Percentiles rank a stretch among this genome's conserved stretches.
Conservation (phyloP, 2,113 vertebrate species). For the Rhinogobius similis region DNA sequence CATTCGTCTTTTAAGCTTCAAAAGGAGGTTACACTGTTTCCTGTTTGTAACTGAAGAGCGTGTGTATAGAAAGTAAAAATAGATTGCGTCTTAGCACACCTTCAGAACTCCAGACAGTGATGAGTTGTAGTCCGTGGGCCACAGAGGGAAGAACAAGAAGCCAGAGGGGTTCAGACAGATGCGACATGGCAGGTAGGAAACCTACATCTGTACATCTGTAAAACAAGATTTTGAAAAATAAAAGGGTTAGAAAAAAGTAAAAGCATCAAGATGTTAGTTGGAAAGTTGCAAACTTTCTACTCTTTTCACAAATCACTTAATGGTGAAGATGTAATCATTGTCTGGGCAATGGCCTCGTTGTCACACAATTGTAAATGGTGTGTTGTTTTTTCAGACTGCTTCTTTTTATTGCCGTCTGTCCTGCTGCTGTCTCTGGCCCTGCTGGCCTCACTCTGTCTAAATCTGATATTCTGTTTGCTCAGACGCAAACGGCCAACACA, state of each 20-base stretch:
- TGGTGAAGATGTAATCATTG: not conserved
- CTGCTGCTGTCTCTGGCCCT: slow-evolving; percentile 50
- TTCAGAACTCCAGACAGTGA: slow-evolving; percentile 40
- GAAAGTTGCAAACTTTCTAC: not conserved
- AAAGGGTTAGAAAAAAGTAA: not conserved
- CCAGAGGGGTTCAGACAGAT: slow-evolving; percentile 19
- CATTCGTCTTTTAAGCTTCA: slow-evolving; percentile 24
- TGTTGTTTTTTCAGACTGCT: not conserved
- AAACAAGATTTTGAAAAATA: not conserved
- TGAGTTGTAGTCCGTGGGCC: slow-evolving; percentile 30
- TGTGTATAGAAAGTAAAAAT: slow-evolving; percentile 66
- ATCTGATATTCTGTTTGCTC: slow-evolving; percentile 58
- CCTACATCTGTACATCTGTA: not conserved
- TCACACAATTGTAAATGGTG: not conserved
- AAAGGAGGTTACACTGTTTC: slow-evolving; percentile 72
- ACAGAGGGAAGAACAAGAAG: slow-evolving; percentile 6
- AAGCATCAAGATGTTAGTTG: not conserved
- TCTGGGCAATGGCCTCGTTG: not conserved
- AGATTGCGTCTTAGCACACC: slow-evolving; percentile 48
- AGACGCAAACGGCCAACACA: slow-evolving; percentile 21
- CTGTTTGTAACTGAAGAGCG: slow-evolving; percentile 81
- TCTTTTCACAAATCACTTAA: not conserved
- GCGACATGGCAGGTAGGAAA: slow-evolving; percentile 47
- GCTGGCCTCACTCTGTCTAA: slow-evolving; percentile 64
- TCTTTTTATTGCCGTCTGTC: rapidly evolving